A percentile compares a stretch with the other conserved stretches of the same genome.
Evolutionary conservation across 2,797 vertebrate genomes (phyloP).

Genomic region (Ibycter americanus): DNA sequence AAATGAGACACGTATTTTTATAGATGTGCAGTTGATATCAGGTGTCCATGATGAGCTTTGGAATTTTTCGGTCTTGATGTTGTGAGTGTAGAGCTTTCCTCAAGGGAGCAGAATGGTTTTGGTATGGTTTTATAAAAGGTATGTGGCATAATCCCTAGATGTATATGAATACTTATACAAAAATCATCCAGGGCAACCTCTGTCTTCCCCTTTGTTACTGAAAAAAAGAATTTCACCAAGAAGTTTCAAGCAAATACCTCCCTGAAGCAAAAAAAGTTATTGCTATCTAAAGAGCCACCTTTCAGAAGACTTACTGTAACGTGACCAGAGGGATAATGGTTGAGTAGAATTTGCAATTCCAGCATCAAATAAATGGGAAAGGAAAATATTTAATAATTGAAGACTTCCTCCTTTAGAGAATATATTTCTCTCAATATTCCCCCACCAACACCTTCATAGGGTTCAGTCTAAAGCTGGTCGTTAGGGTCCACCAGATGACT

Average conservation of each 20-base stretch:
- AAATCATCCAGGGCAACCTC: not conserved
- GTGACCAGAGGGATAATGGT: not conserved
- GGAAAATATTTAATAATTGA: not conserved
- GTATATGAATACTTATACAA: not conserved
- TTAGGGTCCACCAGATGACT: not conserved
- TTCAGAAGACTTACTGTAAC: not conserved
- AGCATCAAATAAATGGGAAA: not conserved
- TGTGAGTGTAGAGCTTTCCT: not conserved
- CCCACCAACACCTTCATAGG: not conserved
- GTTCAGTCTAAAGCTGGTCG: not conserved
- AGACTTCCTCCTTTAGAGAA: not conserved
- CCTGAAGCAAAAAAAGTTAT: not conserved
- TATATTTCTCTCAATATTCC: not conserved
- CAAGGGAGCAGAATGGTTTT: not conserved
- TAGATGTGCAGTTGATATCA: not conserved
- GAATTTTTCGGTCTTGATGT: not conserved
- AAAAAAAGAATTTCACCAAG: not conserved
- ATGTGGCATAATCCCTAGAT: not conserved
- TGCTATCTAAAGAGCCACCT: not conserved
- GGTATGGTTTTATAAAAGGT: not conserved
- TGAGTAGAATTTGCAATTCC: not conserved
- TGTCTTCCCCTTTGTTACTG: not conserved
- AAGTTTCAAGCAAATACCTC: not conserved
- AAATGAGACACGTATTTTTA: not conserved
- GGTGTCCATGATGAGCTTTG: not conserved